Base-by-base conservation (phyloP, 53 echinoderm and acorn worm species). In the Glandiceps talaboti region DNA sequence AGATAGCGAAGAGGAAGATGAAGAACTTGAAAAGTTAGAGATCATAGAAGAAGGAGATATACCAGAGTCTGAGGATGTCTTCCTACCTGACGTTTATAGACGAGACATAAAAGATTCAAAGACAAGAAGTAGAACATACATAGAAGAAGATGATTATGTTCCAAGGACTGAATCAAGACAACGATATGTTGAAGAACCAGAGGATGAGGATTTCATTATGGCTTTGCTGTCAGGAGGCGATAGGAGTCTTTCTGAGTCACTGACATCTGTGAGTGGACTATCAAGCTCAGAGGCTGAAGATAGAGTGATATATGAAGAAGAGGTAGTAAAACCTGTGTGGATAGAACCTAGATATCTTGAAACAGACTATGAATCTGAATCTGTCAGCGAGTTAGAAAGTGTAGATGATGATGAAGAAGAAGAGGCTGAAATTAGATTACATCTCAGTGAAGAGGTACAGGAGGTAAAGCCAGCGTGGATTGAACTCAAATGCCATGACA, bases 151-250 rank as follows among this genome's bases (percentile, higher is more conserved):
- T 45, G 64, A 45, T 12, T 45, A 45, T 45, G 64, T 45, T 45
- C 64, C 64, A 45, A 45, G 64, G 20, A 12, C 20, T 6, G 20
- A 20, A 6, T 12, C 29, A 33, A 77, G 81, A 25, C 75, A 74
- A 14, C 30, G 33, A 20, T 33, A 79, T 76, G 28, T n/a, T 29
- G 29, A 75, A n/a, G 82, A 82, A 0, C 76, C 73, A 12, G 85
- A 85, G 12, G 84, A 78, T 33, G 88, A 80, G 10, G 84, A 81
- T 75, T 83, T 83, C 32, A 83, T 83, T 14, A 79, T 83, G 87
- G 76, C 83, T 28, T 82, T 87, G 33, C 83, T 87, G 25, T 79
- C 79, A 0, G 79, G 72, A 26, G 87, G 87, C 28, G 79, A 33
- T 31, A 29, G 14, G 6, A 45, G 64, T 45, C 64, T 45, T 6